Evolutionary conservation across 1,140 invertebrate genomes (phyloP).

Genomic region (Drosophila malerkotliana): DNA sequence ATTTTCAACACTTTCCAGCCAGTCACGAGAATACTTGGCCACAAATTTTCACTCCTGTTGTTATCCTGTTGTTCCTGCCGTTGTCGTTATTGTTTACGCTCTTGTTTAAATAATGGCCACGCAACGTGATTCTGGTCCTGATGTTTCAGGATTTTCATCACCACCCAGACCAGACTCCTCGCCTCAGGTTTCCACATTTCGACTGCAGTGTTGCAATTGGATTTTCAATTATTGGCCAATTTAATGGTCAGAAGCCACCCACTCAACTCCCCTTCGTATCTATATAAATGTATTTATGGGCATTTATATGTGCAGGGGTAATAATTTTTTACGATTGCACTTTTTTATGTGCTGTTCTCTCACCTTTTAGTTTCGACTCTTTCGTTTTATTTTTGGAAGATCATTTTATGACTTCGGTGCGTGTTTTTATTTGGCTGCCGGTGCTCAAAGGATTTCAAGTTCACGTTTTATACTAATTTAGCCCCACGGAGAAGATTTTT

Average conservation of each 20-base stretch:
- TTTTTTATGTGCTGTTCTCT: constrained; percentile 65
- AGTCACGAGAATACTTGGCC: constrained; percentile 10
- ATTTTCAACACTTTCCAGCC: constrained; percentile 38
- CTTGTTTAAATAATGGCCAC: constrained; percentile 80
- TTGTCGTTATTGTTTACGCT: constrained; percentile 81
- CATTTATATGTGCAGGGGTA: constrained; percentile 49
- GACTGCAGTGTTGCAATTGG: constrained; percentile 68
- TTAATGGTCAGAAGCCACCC: constrained; percentile 60
- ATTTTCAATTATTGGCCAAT: constrained; percentile 82
- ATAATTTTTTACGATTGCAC: constrained; percentile 74
- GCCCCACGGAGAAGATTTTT: constrained; percentile 29
- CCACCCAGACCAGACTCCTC: constrained; percentile 1
- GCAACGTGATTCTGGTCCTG: constrained; percentile 61
- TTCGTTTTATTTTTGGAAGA: constrained; percentile 29
- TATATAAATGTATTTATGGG: constrained; percentile 52
- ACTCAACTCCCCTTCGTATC: constrained; percentile 10
- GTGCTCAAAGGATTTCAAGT: constrained; percentile 82
- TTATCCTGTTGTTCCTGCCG: constrained; percentile 46
- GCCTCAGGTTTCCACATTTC: background rate
- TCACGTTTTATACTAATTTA: constrained; percentile 76
- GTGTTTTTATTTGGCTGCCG: constrained; percentile 77
- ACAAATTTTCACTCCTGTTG: constrained; percentile 68
- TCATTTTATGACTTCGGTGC: constrained; percentile 76
- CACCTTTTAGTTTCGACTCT: constrained; percentile 53
- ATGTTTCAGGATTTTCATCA: constrained; percentile 34